Conservation (phyloP, 2,888 invertebrate species). For the Polymixis lichenea region DNA sequence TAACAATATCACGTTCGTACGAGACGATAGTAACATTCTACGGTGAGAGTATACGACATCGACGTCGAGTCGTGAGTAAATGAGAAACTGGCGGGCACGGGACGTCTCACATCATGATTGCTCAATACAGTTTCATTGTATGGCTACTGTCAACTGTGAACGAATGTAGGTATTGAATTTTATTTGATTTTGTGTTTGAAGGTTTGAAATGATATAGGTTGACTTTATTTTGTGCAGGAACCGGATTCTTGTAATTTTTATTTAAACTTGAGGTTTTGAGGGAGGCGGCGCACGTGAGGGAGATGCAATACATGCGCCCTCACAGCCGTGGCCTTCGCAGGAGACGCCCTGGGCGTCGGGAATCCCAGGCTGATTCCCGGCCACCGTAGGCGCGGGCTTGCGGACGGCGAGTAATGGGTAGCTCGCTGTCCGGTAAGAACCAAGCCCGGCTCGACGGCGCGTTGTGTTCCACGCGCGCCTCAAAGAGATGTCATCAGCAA, state of each 20-base stretch:
- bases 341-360: no score
- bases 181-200: conserved; percentile 32
- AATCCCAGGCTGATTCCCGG: no score
- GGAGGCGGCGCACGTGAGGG: no score
- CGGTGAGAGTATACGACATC: conserved; percentile 7
- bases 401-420: no score
- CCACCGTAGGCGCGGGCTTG: no score
- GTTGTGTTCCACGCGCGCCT: no score
- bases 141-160: conserved; percentile 15
- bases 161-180: conserved; percentile 11
- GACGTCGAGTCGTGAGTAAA: conserved; percentile 35
- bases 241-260: not conserved
- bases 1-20: conserved; percentile 42
- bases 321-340: no score
- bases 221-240: conserved; percentile 5
- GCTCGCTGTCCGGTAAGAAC: no score
- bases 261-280: not conserved
- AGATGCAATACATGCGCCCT: no score
- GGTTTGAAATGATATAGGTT: conserved; percentile 8
- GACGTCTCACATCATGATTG: conserved; percentile 37
- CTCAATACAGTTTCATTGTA: conserved; percentile 33
- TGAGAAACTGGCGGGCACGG: conserved; percentile 35
- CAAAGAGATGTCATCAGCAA: no score
- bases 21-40: conserved; percentile 24
- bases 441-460: no score